Evolutionary conservation across 2,888 invertebrate species (phyloP).

Genomic region (Napeogenes inachia): DNA sequence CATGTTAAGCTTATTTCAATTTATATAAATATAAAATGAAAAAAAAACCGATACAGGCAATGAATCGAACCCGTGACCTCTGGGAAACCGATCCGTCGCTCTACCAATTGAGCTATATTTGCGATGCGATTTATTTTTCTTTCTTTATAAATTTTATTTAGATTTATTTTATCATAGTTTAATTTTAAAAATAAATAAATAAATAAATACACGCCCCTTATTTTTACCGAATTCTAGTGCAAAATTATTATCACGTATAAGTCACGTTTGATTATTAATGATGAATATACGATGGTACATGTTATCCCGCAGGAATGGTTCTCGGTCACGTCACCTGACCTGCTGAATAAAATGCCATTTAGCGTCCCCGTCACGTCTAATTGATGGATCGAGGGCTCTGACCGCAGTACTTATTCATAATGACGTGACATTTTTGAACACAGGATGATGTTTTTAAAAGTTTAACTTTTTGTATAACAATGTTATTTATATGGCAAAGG

Average conservation of each 20-base stretch:
- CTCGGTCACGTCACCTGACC: conserved; percentile 14
- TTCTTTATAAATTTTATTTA: too few relatives aligned
- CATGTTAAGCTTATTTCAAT: too few relatives aligned
- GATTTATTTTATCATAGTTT: too few relatives aligned
- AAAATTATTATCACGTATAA: not conserved
- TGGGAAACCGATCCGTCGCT: too few relatives aligned
- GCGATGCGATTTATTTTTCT: too few relatives aligned
- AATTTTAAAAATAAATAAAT: not conserved
- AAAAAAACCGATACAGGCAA: too few relatives aligned
- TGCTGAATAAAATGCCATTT: conserved; percentile 29
- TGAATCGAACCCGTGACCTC: too few relatives aligned
- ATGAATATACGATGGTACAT: conserved; percentile 17
- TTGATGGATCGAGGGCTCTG: conserved; percentile 26
- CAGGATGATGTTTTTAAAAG: too few relatives aligned
- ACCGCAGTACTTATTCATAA: conserved; percentile 16
- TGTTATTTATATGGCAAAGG: too few relatives aligned
- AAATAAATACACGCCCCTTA: not conserved
- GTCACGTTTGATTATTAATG: conserved; percentile 12
- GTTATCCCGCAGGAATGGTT: conserved; percentile 14
- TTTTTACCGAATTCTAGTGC: not conserved
- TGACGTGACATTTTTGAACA: conserved; percentile 2
- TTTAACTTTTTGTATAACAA: too few relatives aligned
- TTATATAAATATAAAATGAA: too few relatives aligned
- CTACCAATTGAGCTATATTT: too few relatives aligned
- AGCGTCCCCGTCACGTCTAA: conserved; percentile 25